Base-by-base conservation (phyloP, 2,113 vertebrate species). In the Geococcyx californianus region DNA sequence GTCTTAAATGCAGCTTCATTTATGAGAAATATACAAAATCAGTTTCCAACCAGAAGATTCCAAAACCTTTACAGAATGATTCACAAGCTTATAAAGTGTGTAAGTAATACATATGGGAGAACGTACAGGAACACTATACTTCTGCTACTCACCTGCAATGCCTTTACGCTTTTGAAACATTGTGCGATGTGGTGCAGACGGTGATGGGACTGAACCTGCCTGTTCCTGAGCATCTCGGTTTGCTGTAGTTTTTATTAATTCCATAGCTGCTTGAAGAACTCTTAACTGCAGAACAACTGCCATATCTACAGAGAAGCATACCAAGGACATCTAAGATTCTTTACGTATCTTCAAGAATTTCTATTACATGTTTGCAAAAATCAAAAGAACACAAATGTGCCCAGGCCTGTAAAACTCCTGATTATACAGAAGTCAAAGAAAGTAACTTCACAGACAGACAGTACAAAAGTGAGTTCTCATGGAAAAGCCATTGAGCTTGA, bases 211-310 rank as follows among this genome's bases (percentile, higher is more conserved):
- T 9, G 98, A 97, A 62, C 97, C 90, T 20, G 97, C 94, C 80
- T 98, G 89, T 79, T 97, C 98, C 94, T 98, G 98, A 56, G 98
- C 97, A 73, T 99, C 99, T 88, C 98, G 99, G 97, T 97, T 99
- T 94, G 99, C 98, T 26, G 99, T 99, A 4, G 98, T 99, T 96
- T 98, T 99, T 94, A 99, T 99, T 93, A 99, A 99, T 89, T 99
- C 98, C 47, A 99, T 98, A 19, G 99, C 99, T 38, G 99, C 98
- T 85, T 99, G 99, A 78, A 99, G 98, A 94, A 99, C 98, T 34
- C 98, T 98, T 75, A 99, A 98, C 96, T 99, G 99, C 69, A 99
- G 97, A 49, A 98, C 98, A 92, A 99, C 96, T 31, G 99, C 99
- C 98, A 99, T 99, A 96, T 98, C 99, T 99, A 90, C n/a, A 94